phyloP scores from a whole-genome alignment of 2,797 vertebrate genomes.

The Sphenodon punctatus region DNA sequence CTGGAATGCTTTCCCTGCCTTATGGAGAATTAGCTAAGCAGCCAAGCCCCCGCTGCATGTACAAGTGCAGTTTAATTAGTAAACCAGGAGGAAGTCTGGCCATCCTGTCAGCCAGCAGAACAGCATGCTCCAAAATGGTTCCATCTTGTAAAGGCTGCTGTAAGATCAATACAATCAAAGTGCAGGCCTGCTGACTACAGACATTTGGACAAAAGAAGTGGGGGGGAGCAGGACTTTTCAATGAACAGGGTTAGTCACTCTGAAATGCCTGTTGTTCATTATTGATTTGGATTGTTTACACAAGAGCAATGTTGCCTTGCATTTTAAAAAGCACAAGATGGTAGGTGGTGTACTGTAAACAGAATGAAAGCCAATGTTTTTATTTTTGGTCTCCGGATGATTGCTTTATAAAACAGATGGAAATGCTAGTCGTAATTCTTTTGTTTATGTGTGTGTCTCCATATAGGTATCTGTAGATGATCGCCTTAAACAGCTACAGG shows the following conservation, averaged over 20 bases:
- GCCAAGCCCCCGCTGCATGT: background rate
- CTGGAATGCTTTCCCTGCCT: background rate
- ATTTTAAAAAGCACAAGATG: constrained; percentile 6
- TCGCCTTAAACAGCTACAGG: constrained; percentile 90
- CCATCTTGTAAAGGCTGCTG: constrained; percentile 29
- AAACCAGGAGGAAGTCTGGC: background rate
- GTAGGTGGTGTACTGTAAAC: background rate
- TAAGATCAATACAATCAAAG: constrained; percentile 33
- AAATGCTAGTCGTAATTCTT: background rate
- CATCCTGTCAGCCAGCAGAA: constrained; percentile 5
- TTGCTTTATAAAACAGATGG: background rate
- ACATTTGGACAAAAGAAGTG: background rate
- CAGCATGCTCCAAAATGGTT: background rate
- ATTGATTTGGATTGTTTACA: constrained; percentile 15
- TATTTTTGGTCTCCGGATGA: background rate
- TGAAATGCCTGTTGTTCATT: background rate
- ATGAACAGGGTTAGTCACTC: background rate
- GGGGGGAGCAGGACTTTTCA: constrained; percentile 1
- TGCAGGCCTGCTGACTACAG: constrained; percentile 1
- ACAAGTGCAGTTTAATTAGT: constrained; percentile 37
- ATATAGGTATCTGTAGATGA: constrained; percentile 90
- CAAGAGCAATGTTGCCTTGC: background rate
- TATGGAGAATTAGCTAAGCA: background rate
- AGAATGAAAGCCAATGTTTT: background rate
- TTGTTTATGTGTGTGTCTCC: background rate